These are phyloP conservation scores for Serripes groenlandicus DNA, from an alignment of 2,888 invertebrate species.

Conservation along the genomic window DNA sequence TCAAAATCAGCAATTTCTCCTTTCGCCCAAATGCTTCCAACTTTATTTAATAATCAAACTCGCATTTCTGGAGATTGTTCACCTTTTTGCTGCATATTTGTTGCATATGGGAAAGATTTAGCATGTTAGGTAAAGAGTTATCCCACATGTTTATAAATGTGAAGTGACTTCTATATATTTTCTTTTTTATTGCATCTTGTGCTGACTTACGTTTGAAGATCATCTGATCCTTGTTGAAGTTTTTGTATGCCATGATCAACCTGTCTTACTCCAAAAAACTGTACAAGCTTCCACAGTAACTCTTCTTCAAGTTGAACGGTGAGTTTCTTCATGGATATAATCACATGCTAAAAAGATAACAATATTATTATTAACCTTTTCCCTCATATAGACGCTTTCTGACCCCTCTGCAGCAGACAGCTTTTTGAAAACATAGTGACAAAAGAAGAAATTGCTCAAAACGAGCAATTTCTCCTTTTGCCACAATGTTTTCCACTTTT, in stretches of 20 bases:
- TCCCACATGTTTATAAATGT: neutral
- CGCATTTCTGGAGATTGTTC: neutral
- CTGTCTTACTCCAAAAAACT: conserved; percentile 87
- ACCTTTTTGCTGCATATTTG: neutral
- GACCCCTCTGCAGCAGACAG: no score
- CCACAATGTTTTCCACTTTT: no score
- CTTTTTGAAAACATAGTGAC: no score
- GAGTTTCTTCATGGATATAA: conserved; percentile 93
- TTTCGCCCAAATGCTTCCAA: neutral
- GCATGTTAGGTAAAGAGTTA: neutral
- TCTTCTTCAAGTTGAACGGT: conserved; percentile 96
- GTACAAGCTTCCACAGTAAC: conserved; percentile 91
- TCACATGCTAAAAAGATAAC: conserved; percentile 91
- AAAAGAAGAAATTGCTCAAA: no score
- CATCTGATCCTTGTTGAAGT: conserved; percentile 48
- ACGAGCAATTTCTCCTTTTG: no score
- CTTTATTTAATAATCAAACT: neutral
- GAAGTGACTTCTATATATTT: no score
- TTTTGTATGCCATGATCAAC: conserved; percentile 88
- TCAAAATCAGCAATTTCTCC: neutral
- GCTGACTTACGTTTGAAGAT: conserved; percentile 49
- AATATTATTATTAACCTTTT: no score
- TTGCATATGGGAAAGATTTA: no score
- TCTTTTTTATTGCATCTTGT: no score
- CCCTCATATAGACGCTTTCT: no score